phyloP scores from a whole-genome alignment of 2,888 invertebrate species.

The Stenolophus ochropezus region DNA sequence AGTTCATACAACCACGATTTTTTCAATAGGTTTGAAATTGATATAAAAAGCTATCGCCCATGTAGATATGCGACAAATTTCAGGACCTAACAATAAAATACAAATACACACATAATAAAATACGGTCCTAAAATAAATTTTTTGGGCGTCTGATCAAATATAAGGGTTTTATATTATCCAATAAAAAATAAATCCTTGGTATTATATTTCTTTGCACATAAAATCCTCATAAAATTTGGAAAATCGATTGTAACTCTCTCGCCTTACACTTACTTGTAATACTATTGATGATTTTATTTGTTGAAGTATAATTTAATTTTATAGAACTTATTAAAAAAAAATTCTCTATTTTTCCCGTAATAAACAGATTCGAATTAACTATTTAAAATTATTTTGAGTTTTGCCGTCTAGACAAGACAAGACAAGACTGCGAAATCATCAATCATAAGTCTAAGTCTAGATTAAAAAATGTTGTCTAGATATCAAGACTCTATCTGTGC shows the following conservation, averaged over 20 bases:
- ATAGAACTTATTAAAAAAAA: too few species aligned
- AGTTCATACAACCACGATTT: neutral
- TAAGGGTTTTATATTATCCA: slow-evolving; percentile 37
- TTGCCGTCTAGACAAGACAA: too few species aligned
- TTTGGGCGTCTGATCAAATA: slow-evolving; percentile 34
- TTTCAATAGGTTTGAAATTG: slow-evolving; percentile 25
- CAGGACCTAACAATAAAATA: slow-evolving; percentile 33
- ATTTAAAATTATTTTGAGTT: too few species aligned
- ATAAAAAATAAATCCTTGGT: slow-evolving; percentile 46
- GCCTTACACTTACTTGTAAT: too few species aligned
- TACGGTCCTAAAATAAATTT: slow-evolving; percentile 32
- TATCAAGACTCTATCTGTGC: too few species aligned
- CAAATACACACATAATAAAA: slow-evolving; percentile 49
- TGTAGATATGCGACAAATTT: slow-evolving; percentile 2
- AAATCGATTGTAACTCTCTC: neutral
- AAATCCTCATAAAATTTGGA: slow-evolving; percentile 21
- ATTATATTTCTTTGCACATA: slow-evolving; percentile 41
- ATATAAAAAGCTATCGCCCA: slow-evolving; percentile 3
- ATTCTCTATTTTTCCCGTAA: too few species aligned
- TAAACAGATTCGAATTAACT: too few species aligned
- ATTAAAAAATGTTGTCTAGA: too few species aligned
- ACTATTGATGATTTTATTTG: too few species aligned
- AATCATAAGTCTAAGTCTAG: too few species aligned
- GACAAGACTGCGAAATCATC: too few species aligned
- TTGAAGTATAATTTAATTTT: too few species aligned